Evolutionary conservation across 2,113 vertebrate species (phyloP), one percentile per base, ranked within the genome.

Genomic region (Brachypodius melanocephalos): DNA sequence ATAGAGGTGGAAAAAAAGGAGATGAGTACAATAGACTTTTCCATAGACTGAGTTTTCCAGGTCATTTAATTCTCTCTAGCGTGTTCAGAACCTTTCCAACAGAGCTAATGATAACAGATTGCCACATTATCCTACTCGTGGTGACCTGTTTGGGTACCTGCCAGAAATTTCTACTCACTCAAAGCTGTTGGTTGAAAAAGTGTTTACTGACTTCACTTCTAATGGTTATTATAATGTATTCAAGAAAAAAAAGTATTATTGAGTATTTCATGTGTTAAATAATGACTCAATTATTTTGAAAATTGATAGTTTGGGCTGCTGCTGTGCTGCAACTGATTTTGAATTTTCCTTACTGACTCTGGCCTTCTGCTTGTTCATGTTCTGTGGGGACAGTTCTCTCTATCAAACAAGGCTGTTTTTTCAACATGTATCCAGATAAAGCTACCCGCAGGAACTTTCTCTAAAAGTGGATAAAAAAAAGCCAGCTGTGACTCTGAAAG

Each of bases 21-120:
- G 88, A 96, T 95, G 76, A 97, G 77, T 95, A 97, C 97, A 97
- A 97, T 93, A 95, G 94, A 96, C 90, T 97, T 98, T 98, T 96
- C 96, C 87, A 65, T 61, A 97, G 90, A 96, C 92, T 95, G 97
- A 96, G 91, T 97, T 98, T 98, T 98, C 97, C 96, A 96, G 97
- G 95, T 97, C 97, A 98, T 97, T 98, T 97, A 97, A 95, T 97
- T 95, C 91, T 97, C 89, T 97, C 91, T 92, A 91, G 75, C 97
- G 78, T 96, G 96, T 97, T 98, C 96, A 94, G 81, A 98, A 96
- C 66, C 94, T 96, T 95, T 97, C 91, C 95, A 96, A 92, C 89
- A 95, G 87, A 96, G 88, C 95, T 98, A 98, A 98, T 97, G 94
- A 97, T 96, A 97, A 97, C 85, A 94, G 97, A 98, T 98, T 97